A percentile compares a stretch with the other conserved stretches of the same genome.
phyloP scores from a whole-genome alignment of 2,797 vertebrate species.

The Distichodus sexfasciatus region DNA sequence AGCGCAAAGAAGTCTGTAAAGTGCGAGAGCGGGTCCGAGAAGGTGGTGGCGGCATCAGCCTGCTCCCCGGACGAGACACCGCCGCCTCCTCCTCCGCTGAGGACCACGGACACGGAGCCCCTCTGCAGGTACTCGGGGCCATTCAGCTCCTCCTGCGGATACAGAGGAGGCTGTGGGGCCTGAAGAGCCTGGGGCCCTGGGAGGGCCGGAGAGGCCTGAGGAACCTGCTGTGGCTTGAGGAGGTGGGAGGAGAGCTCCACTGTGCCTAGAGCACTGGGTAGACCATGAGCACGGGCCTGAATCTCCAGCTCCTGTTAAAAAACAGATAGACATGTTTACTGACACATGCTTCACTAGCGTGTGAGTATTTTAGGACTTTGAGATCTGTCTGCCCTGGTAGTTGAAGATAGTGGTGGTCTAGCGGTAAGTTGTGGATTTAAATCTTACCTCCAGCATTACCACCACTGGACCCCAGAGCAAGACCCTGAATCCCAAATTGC shows the following conservation, averaged over 20 bases:
- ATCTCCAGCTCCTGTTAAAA: conserved; percentile 93
- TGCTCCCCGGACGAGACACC: conserved; percentile 60
- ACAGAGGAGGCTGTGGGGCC: conserved; percentile 64
- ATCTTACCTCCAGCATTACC: too few species aligned
- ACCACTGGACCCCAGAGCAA: too few species aligned
- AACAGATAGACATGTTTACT: conserved; percentile 44
- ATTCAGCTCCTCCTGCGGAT: conserved; percentile 79
- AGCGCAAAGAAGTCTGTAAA: conserved; percentile 98
- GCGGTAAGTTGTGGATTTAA: too few species aligned
- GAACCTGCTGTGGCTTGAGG: conserved; percentile 74
- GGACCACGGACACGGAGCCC: conserved; percentile 61
- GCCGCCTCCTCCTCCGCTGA: conserved; percentile 51
- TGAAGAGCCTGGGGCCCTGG: conserved; percentile 51
- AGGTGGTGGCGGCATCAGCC: conserved; percentile 78
- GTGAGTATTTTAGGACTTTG: too few species aligned
- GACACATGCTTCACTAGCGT: too few species aligned
- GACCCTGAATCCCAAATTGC: too few species aligned
- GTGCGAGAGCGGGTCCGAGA: conserved; percentile 95
- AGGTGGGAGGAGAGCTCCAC: conserved; percentile 81
- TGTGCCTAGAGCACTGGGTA: conserved; percentile 78
- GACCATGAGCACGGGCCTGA: conserved; percentile 89
- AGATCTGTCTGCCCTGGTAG: too few species aligned
- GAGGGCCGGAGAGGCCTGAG: conserved; percentile 66
- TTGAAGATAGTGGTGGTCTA: too few species aligned
- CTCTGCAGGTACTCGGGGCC: conserved; percentile 80